Conservation (phyloP, 1,140 invertebrate genomes). For the Halictus rubicundus region DNA sequence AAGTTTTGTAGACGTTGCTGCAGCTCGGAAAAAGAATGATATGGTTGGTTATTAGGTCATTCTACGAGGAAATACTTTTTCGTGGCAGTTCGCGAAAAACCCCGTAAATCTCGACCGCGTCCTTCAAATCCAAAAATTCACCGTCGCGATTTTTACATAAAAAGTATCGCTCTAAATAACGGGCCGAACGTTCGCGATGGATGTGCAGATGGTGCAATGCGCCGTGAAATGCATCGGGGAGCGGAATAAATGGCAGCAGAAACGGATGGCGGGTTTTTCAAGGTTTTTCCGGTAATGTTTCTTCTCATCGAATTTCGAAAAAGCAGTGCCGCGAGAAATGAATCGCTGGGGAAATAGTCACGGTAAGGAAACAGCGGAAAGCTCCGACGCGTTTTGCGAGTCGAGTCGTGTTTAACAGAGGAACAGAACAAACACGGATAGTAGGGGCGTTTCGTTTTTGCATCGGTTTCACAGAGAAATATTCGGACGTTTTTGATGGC, state of each 20-base stretch:
- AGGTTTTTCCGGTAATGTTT: background rate
- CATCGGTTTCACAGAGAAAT: too few relatives aligned
- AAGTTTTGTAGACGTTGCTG: too few relatives aligned
- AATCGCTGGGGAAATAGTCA: too few relatives aligned
- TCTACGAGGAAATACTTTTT: too few relatives aligned
- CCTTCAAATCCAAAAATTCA: background rate
- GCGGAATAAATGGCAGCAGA: slow-evolving; percentile 3
- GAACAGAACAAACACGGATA: background rate
- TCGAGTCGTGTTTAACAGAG: background rate
- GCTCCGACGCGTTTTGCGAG: too few relatives aligned
- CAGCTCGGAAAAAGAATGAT: too few relatives aligned
- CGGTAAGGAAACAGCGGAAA: too few relatives aligned
- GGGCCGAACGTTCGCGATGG: background rate
- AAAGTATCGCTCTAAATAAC: background rate
- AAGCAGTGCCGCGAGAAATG: too few relatives aligned
- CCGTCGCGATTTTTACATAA: slow-evolving; percentile 5
- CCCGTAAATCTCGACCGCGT: background rate
- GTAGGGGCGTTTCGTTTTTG: background rate
- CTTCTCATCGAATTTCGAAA: too few relatives aligned
- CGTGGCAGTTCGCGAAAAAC: too few relatives aligned
- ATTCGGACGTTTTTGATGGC: too few relatives aligned
- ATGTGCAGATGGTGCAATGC: background rate
- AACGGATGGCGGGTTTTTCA: background rate
- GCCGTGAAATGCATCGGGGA: background rate
- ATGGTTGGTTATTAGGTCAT: too few relatives aligned